A percentile compares a stretch with the other conserved stretches of the same genome.
These are phyloP conservation scores for Acrobasis repandana DNA, from an alignment of 2,888 invertebrate species.

Conservation along the genomic window DNA sequence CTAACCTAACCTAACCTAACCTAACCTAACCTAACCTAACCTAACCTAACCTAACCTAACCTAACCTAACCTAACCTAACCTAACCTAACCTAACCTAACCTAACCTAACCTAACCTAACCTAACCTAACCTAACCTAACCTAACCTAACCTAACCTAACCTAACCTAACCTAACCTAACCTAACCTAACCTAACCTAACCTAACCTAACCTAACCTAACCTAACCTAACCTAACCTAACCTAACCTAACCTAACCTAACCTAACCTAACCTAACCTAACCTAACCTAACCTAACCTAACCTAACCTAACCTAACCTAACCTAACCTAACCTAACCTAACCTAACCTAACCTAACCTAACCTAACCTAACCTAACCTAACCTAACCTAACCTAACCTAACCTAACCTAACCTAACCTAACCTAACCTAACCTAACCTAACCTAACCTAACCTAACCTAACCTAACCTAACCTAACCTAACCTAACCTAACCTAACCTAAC, in stretches of 20 bases:
- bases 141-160: constrained; percentile 20
- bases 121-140: constrained; percentile 20
- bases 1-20: constrained; percentile 20
- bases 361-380: constrained; percentile 22
- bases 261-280: constrained; percentile 20
- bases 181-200: constrained; percentile 20
- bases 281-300: constrained; percentile 20
- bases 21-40: constrained; percentile 20
- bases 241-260: constrained; percentile 20
- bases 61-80: constrained; percentile 20
- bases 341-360: constrained; percentile 23
- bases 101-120: constrained; percentile 20
- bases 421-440: background rate
- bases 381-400: constrained; percentile 21
- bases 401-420: constrained; percentile 22
- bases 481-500: constrained; percentile 24
- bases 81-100: constrained; percentile 20
- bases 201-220: constrained; percentile 20
- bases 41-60: constrained; percentile 20
- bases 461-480: no score
- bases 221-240: constrained; percentile 20
- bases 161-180: constrained; percentile 20
- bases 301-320: constrained; percentile 20
- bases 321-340: constrained; percentile 23
- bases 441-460: background rate